Evolutionary conservation across 2,797 vertebrate genomes (phyloP).

Genomic region (Crenichthys baileyi): DNA sequence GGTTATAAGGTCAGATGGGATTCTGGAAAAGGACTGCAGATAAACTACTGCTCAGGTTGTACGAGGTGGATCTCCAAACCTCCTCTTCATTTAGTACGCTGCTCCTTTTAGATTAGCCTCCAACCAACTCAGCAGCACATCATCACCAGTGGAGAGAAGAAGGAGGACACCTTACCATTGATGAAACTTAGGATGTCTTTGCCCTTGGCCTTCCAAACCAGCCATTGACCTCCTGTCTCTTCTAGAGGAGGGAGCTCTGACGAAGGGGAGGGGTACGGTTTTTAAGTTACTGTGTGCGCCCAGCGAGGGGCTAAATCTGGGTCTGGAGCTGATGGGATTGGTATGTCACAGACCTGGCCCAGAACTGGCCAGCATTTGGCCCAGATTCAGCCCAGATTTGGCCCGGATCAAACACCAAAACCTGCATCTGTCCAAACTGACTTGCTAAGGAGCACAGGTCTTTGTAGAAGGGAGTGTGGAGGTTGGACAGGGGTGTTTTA

Average conservation of each 20-base stretch:
- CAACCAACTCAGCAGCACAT: conserved; percentile 45
- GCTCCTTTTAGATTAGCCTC: conserved; percentile 49
- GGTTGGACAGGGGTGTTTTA: conserved; percentile 50
- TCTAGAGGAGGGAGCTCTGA: conserved; percentile 78
- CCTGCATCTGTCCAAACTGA: conserved; percentile 71
- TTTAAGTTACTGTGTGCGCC: conserved; percentile 75
- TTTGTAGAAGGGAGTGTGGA: conserved; percentile 45
- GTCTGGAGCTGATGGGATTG: conserved; percentile 63
- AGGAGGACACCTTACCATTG: conserved; percentile 77
- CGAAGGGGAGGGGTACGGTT: conserved; percentile 72
- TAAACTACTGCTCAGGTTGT: conserved; percentile 36
- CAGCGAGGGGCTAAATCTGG: conserved; percentile 71
- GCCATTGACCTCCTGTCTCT: conserved; percentile 77
- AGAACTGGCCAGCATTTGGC: conserved; percentile 37
- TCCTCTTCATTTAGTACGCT: conserved; percentile 37
- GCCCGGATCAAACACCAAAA: conserved; percentile 68
- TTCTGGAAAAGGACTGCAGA: conserved; percentile 71
- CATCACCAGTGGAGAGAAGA: conserved; percentile 53
- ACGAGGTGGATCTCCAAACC: conserved; percentile 33
- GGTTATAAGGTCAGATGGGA: conserved; percentile 63
- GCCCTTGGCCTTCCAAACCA: conserved; percentile 71
- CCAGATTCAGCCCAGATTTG: conserved; percentile 71
- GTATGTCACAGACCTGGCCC: conserved; percentile 36
- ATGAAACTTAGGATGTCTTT: conserved; percentile 73
- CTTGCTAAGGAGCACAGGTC: conserved; percentile 64